These are phyloP conservation scores for Salticus scenicus DNA, from an alignment of 2,888 invertebrate genomes.

Conservation along the genomic window DNA sequence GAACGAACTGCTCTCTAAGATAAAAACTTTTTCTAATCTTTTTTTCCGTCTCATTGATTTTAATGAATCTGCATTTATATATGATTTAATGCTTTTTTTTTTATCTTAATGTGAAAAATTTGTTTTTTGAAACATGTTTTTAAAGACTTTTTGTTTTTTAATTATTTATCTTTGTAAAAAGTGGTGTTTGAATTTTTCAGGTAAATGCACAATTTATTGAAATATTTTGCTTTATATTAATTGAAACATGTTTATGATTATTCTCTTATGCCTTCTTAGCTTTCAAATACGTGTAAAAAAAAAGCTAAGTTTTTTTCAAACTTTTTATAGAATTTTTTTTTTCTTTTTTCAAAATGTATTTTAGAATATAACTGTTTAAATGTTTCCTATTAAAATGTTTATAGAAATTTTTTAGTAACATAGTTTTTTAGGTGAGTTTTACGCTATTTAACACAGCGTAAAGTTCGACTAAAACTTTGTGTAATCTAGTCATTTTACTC, in stretches of 20 bases:
- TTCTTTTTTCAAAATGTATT: slow-evolving; percentile 52
- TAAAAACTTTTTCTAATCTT: too few relatives aligned
- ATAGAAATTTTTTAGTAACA: slow-evolving; percentile 38
- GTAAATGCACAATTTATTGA: background rate
- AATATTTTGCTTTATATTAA: background rate
- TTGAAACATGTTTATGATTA: background rate
- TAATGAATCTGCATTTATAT: slow-evolving; percentile 21
- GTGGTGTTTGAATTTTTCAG: background rate
- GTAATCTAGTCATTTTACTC: slow-evolving; percentile 49
- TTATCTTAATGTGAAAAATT: slow-evolving; percentile 20
- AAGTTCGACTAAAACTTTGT: background rate
- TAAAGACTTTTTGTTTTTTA: background rate
- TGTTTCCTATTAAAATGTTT: slow-evolving; percentile 25
- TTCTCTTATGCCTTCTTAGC: background rate
- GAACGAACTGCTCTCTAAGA: slow-evolving; percentile 84
- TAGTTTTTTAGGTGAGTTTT: slow-evolving; percentile 48
- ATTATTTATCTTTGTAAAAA: too few relatives aligned
- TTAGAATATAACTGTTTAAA: slow-evolving; percentile 36
- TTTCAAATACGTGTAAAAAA: background rate
- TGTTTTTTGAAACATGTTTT: slow-evolving; percentile 19
- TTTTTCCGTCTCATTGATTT: slow-evolving; percentile 24
- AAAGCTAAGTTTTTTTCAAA: slow-evolving; percentile 18
- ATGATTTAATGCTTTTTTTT: slow-evolving; percentile 23
- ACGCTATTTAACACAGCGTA: too few relatives aligned
- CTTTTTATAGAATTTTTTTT: slow-evolving; percentile 43